A percentile compares a stretch with the other conserved stretches of the same genome.
Evolutionary conservation across 92 coral and sea anemone species (phyloP).

Genomic region (Scolanthus callimorphus): DNA sequence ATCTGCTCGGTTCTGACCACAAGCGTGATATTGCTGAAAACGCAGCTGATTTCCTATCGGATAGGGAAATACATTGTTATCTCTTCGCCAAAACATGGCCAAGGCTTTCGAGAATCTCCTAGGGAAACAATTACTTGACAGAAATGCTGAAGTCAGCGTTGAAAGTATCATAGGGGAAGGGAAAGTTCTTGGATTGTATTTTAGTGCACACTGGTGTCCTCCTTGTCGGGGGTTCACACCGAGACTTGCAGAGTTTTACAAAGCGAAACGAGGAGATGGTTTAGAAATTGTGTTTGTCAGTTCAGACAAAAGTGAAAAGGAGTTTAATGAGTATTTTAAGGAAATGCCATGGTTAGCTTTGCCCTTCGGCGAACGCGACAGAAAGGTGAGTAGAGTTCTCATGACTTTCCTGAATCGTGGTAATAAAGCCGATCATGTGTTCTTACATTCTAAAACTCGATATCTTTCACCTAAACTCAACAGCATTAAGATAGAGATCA

Average conservation of each 20-base stretch:
- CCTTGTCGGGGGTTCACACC: constrained; percentile 97
- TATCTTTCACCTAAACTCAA: no score
- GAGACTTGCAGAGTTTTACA: constrained; percentile 83
- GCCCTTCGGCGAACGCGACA: constrained; percentile 66
- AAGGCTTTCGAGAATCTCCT: constrained; percentile 48
- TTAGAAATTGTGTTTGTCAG: constrained; percentile 89
- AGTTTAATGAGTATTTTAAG: constrained; percentile 58
- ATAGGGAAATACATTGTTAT: no score
- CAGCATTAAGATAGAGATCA: no score
- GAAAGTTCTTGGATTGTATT: constrained; percentile 83
- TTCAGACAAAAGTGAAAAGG: constrained; percentile 65
- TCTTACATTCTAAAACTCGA: no score
- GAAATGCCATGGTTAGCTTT: constrained; percentile 95
- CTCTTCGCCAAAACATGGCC: constrained; percentile 47
- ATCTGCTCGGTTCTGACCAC: no score
- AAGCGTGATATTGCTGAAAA: no score
- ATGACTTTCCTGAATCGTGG: no score
- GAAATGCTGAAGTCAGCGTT: constrained; percentile 11
- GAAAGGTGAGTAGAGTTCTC: constrained; percentile 92
- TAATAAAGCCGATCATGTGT: no score
- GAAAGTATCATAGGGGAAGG: constrained; percentile 65
- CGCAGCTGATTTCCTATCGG: no score
- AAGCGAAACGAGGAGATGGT: constrained; percentile 33
- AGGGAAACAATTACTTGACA: constrained; percentile 62
- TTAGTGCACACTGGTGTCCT: constrained; percentile 99